Base-by-base conservation (phyloP, 2,797 vertebrate genomes). In the Xenentodon cancila region DNA sequence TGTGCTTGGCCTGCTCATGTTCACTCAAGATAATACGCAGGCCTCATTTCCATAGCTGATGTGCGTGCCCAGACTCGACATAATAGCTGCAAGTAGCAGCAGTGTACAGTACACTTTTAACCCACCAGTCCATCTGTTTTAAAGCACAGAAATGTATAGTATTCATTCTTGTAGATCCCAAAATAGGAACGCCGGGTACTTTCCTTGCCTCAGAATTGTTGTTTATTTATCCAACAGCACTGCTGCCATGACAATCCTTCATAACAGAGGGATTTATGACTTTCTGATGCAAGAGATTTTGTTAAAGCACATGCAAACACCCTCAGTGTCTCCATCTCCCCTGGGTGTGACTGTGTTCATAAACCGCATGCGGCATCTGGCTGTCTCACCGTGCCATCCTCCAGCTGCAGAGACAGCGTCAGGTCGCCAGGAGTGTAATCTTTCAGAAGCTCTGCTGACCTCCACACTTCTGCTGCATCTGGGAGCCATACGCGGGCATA, bases 401-500 rank as follows among this genome's bases (percentile, higher is more conserved):
- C 97, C 17, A 97, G 92, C 65, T 87, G 93, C 66, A 99, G 92
- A 20, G 90, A 88, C 40, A 99, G 94, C 18, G 91, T 90, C 71
- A 89, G 84, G 86, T 97, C 95, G 48, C 95, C 96, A 25, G 95
- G 93, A 54, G 88, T 93, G 86, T 96, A 98, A 86, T 96, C 95
- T 88, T 87, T 95, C 74, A 94, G 89, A 48, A 99, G 91, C 77
- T 97, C 95, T 72, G 97, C 97, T 72, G 97, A 95, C 79, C 92
- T 96, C 98, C 98, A 99, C 34, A 99, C 97, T 32, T 96, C 94
- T 53, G 91, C 93, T 9, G 94, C 87, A 89, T 99, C 95, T 75
- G 96, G 95, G 73, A 99, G 95, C 98, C 98, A 99, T 57, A 99
- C 96, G 69, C 96, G 93, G 81, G 95, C 95, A 91, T 89, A 88